Percentiles rank a stretch among this genome's conserved stretches.
Evolutionary conservation across 2,113 vertebrate species (phyloP).

Genomic region (Ameiurus melas): DNA sequence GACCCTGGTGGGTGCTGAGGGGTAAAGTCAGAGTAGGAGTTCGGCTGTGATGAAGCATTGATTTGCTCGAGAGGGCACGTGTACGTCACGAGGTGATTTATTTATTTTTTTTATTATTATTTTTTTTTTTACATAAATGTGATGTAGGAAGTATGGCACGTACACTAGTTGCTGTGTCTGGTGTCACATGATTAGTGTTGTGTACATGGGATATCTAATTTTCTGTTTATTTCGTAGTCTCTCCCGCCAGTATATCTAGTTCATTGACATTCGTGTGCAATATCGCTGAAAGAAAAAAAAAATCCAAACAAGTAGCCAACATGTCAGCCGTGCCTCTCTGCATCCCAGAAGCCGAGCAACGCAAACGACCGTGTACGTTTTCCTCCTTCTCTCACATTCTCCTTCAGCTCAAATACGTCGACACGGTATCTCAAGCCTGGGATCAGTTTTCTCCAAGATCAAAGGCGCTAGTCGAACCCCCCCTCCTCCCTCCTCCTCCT

Average conservation of each 20-base stretch:
- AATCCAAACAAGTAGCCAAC: neutral
- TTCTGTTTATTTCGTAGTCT: neutral
- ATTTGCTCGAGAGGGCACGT: neutral
- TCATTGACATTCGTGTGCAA: neutral
- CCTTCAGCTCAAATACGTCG: constrained; percentile 50
- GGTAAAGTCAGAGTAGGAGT: neutral
- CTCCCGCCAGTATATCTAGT: too few relatives aligned
- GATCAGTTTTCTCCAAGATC: constrained; percentile 78
- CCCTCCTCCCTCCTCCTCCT: constrained; percentile 58
- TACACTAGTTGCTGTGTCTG: neutral
- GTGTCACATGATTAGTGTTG: constrained; percentile 9
- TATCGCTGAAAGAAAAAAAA: neutral
- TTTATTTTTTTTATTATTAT: neutral
- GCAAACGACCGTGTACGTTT: neutral
- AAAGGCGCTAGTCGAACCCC: constrained; percentile 63
- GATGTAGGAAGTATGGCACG: neutral
- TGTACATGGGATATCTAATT: neutral
- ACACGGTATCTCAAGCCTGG: constrained; percentile 76
- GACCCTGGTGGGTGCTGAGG: constrained; percentile 6
- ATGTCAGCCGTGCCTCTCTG: constrained; percentile 21
- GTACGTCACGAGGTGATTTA: neutral
- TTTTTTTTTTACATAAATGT: neutral
- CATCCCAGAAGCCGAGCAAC: constrained; percentile 9
- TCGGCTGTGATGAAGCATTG: neutral
- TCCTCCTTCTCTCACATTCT: constrained; percentile 16